Conservation (phyloP, 2,888 invertebrate genomes). For the Tenthredo scrophulariae region DNA sequence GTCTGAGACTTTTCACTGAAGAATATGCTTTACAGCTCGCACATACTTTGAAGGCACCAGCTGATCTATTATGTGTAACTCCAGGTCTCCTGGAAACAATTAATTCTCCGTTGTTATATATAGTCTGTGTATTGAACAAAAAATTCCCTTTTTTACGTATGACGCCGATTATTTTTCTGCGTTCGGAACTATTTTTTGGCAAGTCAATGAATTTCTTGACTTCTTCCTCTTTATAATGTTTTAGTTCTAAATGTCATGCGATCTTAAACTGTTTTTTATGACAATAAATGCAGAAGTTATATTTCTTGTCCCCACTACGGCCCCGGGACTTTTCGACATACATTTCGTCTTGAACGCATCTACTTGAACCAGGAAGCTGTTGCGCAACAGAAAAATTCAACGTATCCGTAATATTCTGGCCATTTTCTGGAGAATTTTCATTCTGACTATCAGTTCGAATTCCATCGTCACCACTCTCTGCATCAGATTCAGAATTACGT, state of each 20-base stretch:
- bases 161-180: conserved; percentile 53
- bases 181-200: conserved; percentile 52
- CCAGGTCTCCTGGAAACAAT: conserved; percentile 61
- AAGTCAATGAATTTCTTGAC: conserved; percentile 56
- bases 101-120: conserved; percentile 59
- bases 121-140: conserved; percentile 58
- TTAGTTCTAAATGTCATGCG: conserved; percentile 52
- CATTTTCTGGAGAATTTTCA: neutral
- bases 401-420: neutral
- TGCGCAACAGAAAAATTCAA: conserved; percentile 13
- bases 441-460: neutral
- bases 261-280: conserved; percentile 56
- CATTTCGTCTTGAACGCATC: conserved; percentile 42
- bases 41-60: conserved; percentile 49
- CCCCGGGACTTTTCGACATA: conserved; percentile 52
- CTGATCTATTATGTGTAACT: conserved; percentile 44
- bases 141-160: conserved; percentile 57
- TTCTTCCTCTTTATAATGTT: conserved; percentile 50
- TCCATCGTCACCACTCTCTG: neutral
- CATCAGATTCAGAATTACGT: neutral
- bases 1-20: conserved; percentile 56
- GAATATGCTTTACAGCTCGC: conserved; percentile 58
- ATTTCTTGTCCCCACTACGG: conserved; percentile 53
- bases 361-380: conserved; percentile 47
- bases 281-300: conserved; percentile 55